Base-by-base conservation (phyloP, 2,797 vertebrate genomes). In the Manis crassicaudata region DNA sequence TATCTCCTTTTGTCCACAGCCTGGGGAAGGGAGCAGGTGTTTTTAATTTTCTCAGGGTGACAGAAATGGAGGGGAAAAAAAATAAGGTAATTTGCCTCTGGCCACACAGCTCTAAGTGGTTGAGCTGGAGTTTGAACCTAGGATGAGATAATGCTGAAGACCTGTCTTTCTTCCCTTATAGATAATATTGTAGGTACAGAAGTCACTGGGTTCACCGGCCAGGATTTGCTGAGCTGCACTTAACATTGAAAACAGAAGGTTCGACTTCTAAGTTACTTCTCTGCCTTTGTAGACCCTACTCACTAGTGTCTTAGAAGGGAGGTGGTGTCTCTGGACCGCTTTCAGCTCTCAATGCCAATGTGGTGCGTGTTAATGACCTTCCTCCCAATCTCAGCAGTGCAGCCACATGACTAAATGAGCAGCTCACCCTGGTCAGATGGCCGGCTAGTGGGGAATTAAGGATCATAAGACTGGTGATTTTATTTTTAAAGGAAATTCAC, bases 361-460 rank as follows among this genome's bases (percentile, higher is more conserved):
- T 87, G 85, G 93, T 92, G 77, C 96, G 83, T 96, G 85, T 82
- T 97, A 97, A 96, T 96, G 35, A 88, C 25, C 9, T 7, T 58
- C 62, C 88, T 80, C 5, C 6, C 58, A 68, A 27, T 83, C 87
- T 85, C 46, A 91, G 32, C 37, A 35, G 79, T 93, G 32, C 87
- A 96, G 86, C 95, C 82, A 88, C 72, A 79, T 88, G 93, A 52
- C 54, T 65, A 97, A 85, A 90, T 85, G 88, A 95, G 86, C 40
- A 43, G 92, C 97, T 97, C 88, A 21, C 95, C 83, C 88, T 95
- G 93, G 95, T 95, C 85, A 97, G 95, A 52, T 88, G 46, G 43
- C 81, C 97, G 89, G 70, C 43, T 95, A 96, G 92, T 95, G 88
- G 94, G 43, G 94, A 96, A 96, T 92, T 95, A 96, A 93, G 52